Percentiles rank a stretch among this genome's conserved stretches.
These are phyloP conservation scores for Netelia melanura DNA, from an alignment of 2,888 invertebrate genomes.

Conservation along the genomic window DNA sequence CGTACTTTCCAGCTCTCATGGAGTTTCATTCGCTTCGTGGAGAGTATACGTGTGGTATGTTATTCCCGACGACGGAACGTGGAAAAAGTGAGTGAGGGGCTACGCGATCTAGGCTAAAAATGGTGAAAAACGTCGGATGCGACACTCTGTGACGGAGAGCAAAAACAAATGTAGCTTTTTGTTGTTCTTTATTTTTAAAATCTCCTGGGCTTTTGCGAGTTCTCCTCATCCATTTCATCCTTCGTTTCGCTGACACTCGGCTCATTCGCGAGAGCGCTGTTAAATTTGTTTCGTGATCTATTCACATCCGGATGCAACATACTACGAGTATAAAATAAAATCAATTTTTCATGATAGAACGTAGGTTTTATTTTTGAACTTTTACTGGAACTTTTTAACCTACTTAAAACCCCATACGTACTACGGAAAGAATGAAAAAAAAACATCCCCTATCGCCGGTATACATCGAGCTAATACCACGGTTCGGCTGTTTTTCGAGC, in stretches of 20 bases:
- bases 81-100: not conserved
- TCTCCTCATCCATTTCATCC: slow-evolving; percentile 61
- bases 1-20: slow-evolving; percentile 27
- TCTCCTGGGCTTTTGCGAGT: slow-evolving; percentile 61
- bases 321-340: no score
- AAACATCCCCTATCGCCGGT: slow-evolving; percentile 33
- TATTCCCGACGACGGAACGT: slow-evolving; percentile 56
- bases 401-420: not conserved
- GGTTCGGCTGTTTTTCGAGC: slow-evolving; percentile 49
- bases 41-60: slow-evolving; percentile 26
- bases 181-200: slow-evolving; percentile 18
- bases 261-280: slow-evolving; percentile 10
- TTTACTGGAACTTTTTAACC: not conserved
- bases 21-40: slow-evolving; percentile 28
- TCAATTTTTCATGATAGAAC: no score
- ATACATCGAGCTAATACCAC: slow-evolving; percentile 45
- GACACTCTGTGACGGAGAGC: slow-evolving; percentile 50
- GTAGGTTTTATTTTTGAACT: not conserved
- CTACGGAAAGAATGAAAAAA: slow-evolving; percentile 33
- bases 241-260: slow-evolving; percentile 35
- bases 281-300: slow-evolving; percentile 12
- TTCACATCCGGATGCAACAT: not conserved
- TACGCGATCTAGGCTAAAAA: not conserved
- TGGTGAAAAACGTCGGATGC: slow-evolving; percentile 48
- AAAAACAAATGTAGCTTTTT: slow-evolving; percentile 50